phyloP scores from a whole-genome alignment of 2,113 vertebrate species.

The Leucoraja erinaceus region DNA sequence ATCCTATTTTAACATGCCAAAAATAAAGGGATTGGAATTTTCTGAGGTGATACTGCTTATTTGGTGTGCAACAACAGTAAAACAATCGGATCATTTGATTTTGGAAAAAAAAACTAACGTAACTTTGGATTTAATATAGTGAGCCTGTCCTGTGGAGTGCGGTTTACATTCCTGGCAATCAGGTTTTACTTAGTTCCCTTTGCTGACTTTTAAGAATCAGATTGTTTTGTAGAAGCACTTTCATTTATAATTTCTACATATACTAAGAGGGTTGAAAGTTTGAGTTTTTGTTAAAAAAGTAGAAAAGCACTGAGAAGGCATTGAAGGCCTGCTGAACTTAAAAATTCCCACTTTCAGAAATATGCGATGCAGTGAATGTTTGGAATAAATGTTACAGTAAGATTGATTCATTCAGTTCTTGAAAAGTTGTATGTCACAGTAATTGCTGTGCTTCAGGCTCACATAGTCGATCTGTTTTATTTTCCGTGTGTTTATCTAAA shows the following conservation, averaged over 20 bases:
- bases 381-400: neutral
- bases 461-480: neutral
- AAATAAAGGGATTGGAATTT: neutral
- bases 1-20: neutral
- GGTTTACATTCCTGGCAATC: neutral
- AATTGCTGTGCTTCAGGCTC: neutral
- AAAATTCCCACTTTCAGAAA: neutral
- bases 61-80: neutral
- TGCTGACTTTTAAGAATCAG: neutral
- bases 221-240: neutral
- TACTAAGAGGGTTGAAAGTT: neutral
- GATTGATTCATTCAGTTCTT: neutral
- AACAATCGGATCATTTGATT: neutral
- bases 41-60: neutral
- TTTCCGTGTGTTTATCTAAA: neutral
- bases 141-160: neutral
- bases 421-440: neutral
- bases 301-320: neutral
- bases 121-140: neutral
- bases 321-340: neutral
- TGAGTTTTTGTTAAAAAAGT: neutral
- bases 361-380: neutral
- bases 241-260: neutral
- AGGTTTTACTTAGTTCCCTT: neutral
- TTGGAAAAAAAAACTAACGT: neutral